Conservation (phyloP, 2,797 vertebrate genomes). For the Siniperca scherzeri region DNA sequence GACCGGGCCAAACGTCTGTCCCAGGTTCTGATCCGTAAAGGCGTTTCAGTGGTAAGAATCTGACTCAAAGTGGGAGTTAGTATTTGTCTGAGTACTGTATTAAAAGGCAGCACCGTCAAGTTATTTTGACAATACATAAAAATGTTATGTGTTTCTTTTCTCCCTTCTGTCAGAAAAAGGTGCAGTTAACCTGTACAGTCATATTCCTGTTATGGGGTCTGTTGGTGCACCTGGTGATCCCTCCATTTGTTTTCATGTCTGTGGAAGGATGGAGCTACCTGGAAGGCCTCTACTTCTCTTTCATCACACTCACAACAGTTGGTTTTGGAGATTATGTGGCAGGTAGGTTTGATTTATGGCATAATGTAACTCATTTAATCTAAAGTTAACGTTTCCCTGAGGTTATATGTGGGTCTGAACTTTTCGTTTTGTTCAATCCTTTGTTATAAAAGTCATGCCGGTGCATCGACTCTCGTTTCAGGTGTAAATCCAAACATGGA, state of each 20-base stretch:
- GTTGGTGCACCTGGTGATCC: constrained; percentile 93
- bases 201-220: constrained; percentile 96
- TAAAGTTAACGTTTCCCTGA: not conserved
- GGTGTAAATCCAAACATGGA: constrained; percentile 91
- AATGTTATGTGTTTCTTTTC: not conserved
- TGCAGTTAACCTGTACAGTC: constrained; percentile 93
- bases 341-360: constrained; percentile 79
- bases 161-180: constrained; percentile 87
- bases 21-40: constrained; percentile 91
- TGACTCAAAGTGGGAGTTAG: no score
- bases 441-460: not conserved
- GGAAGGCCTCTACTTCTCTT: constrained; percentile 96
- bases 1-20: constrained; percentile 94
- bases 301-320: constrained; percentile 96
- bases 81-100: not conserved
- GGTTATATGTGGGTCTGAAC: not conserved
- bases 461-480: constrained; percentile 67
- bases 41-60: constrained; percentile 90
- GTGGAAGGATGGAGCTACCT: constrained; percentile 94
- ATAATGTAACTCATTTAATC: not conserved
- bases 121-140: not conserved
- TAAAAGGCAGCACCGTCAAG: not conserved
- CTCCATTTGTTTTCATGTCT: constrained; percentile 93
- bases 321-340: constrained; percentile 98
- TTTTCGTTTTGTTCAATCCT: not conserved